phyloP scores from a whole-genome alignment of 1,140 invertebrate species.

The Meloidogyne floridensis region DNA sequence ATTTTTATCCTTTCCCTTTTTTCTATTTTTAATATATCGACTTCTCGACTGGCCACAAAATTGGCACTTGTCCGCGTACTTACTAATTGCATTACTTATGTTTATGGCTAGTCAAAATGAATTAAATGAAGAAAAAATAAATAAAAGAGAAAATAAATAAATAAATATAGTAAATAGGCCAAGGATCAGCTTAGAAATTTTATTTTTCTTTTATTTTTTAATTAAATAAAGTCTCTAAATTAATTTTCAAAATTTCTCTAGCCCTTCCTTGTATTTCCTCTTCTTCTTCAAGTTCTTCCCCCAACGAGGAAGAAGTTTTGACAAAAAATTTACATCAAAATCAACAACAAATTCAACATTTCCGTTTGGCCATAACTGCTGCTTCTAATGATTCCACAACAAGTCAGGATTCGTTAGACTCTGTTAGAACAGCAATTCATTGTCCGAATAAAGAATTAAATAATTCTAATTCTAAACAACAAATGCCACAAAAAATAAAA shows the following conservation, averaged over 20 bases:
- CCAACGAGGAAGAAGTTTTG: neutral
- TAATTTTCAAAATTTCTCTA: neutral
- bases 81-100: conserved; percentile 7
- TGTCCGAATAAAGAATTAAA: neutral
- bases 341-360: conserved; percentile 3
- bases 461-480: neutral
- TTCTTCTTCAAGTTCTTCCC: conserved; percentile 1
- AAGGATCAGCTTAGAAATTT: neutral
- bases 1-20: neutral
- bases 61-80: neutral
- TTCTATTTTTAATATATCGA: neutral
- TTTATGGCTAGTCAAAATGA: neutral
- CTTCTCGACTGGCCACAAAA: neutral
- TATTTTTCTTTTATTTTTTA: neutral
- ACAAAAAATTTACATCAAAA: neutral
- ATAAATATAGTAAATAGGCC: neutral
- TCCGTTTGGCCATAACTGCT: neutral
- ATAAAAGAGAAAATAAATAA: neutral
- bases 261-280: conserved; percentile 14
- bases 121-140: neutral
- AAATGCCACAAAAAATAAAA: neutral
- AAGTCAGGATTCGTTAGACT: conserved; percentile 5
- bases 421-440: conserved; percentile 15
- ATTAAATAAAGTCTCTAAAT: neutral
- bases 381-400: conserved; percentile 17